phyloP scores from a whole-genome alignment of 2,888 invertebrate species.

The Ctena decussata region DNA sequence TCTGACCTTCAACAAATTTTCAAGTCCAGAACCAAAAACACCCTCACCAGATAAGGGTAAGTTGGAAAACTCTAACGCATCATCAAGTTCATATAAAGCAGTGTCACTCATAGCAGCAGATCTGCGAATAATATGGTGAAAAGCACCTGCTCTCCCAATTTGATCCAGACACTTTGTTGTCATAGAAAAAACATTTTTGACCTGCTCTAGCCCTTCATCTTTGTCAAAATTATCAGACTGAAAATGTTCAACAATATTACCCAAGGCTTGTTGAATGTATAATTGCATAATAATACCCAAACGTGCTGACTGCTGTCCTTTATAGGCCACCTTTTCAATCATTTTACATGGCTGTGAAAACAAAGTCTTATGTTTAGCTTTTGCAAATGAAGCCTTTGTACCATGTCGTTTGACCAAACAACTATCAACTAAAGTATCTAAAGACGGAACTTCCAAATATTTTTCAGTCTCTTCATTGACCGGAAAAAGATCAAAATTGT shows the following conservation, averaged over 20 bases:
- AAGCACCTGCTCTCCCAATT: too few relatives aligned
- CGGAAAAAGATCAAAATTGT: slow-evolving; percentile 26
- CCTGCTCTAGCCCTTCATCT: too few relatives aligned
- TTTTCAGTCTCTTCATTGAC: slow-evolving; percentile 29
- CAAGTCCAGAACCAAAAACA: not conserved
- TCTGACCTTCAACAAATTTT: too few relatives aligned
- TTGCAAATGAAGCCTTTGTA: slow-evolving; percentile 41
- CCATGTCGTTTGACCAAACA: slow-evolving; percentile 32
- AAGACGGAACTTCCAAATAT: slow-evolving; percentile 37
- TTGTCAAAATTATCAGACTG: slow-evolving; percentile 26
- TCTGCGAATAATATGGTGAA: not conserved
- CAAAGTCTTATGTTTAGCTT: slow-evolving; percentile 22
- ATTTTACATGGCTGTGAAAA: slow-evolving; percentile 41
- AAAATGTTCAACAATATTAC: slow-evolving; percentile 15
- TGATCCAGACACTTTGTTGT: too few relatives aligned
- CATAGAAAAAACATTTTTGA: too few relatives aligned
- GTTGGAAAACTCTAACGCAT: too few relatives aligned
- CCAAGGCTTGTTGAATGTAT: slow-evolving; percentile 46
- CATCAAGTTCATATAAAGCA: not conserved
- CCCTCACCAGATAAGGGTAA: not conserved
- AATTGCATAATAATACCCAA: too few relatives aligned
- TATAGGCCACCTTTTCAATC: slow-evolving; percentile 46
- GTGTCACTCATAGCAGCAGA: not conserved
- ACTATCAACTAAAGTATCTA: slow-evolving; percentile 36
- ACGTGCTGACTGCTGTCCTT: slow-evolving; percentile 45